phyloP scores from a whole-genome alignment of 1,140 invertebrate genomes.

The Chironomus tepperi region DNA sequence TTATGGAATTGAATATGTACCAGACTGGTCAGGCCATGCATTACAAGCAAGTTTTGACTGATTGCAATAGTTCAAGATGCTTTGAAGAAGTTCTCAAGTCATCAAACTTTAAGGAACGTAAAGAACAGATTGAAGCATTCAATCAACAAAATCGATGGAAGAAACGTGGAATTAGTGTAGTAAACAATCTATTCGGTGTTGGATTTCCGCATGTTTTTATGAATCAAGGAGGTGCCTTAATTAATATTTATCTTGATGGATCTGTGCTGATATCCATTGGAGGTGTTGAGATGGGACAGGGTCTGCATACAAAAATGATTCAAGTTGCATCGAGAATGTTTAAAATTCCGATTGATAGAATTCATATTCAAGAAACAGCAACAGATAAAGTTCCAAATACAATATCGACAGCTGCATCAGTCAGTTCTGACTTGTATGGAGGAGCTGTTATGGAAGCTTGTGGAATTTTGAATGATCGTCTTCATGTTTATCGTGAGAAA shows the following conservation, averaged over 20 bases:
- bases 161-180: slow-evolving; percentile 44
- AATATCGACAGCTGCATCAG: slow-evolving; percentile 55
- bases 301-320: slow-evolving; percentile 54
- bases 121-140: slow-evolving; percentile 46
- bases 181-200: slow-evolving; percentile 44
- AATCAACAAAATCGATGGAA: slow-evolving; percentile 53
- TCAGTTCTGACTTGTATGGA: slow-evolving; percentile 59
- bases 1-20: slow-evolving; percentile 57
- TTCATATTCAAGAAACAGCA: slow-evolving; percentile 55
- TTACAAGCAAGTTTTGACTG: slow-evolving; percentile 53
- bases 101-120: slow-evolving; percentile 48
- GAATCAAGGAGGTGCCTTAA: slow-evolving; percentile 42
- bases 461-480: slow-evolving; percentile 44
- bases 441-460: slow-evolving; percentile 59
- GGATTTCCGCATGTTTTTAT: slow-evolving; percentile 39
- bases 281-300: slow-evolving; percentile 63
- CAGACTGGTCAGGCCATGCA: slow-evolving; percentile 59
- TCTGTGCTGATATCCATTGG: slow-evolving; percentile 54
- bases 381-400: slow-evolving; percentile 62
- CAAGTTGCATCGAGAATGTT: slow-evolving; percentile 48
- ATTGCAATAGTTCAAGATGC: slow-evolving; percentile 58
- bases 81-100: slow-evolving; percentile 58
- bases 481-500: slow-evolving; percentile 45
- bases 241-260: slow-evolving; percentile 53
- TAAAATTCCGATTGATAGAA: slow-evolving; percentile 45